These are phyloP conservation scores for Dermochelys coriacea DNA, from an alignment of 2,797 vertebrate genomes.

Conservation along the genomic window DNA sequence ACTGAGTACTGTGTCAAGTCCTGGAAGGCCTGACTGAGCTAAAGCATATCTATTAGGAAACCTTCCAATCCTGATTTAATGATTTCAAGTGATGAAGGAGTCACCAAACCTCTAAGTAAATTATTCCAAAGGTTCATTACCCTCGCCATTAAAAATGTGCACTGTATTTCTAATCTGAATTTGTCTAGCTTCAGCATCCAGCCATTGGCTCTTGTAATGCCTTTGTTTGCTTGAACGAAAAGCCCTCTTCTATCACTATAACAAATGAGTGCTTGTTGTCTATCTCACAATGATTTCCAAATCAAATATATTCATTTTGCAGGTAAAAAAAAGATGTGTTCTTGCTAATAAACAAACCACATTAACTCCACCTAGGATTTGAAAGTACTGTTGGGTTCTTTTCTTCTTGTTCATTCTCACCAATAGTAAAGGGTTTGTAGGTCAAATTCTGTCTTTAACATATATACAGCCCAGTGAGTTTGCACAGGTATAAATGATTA, in stretches of 20 bases:
- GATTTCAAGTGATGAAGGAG: not conserved
- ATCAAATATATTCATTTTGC: not conserved
- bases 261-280: not conserved
- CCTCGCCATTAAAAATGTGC: not conserved
- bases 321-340: not conserved
- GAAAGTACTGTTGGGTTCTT: rapidly evolving
- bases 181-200: not conserved
- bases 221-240: not conserved
- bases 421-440: not conserved
- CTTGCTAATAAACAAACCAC: not conserved
- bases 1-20: not conserved
- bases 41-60: not conserved
- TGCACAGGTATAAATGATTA: not conserved
- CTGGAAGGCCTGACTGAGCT: not conserved
- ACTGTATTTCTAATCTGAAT: not conserved
- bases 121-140: not conserved
- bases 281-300: not conserved
- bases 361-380: not conserved
- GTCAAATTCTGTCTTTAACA: not conserved
- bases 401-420: not conserved
- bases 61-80: not conserved
- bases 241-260: not conserved
- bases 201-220: not conserved
- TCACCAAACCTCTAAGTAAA: not conserved
- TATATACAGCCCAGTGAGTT: not conserved